Evolutionary conservation across 92 coral and sea anemone genomes (phyloP), one percentile per base, ranked within the genome.

Genomic region (Parazoanthus darwini): DNA sequence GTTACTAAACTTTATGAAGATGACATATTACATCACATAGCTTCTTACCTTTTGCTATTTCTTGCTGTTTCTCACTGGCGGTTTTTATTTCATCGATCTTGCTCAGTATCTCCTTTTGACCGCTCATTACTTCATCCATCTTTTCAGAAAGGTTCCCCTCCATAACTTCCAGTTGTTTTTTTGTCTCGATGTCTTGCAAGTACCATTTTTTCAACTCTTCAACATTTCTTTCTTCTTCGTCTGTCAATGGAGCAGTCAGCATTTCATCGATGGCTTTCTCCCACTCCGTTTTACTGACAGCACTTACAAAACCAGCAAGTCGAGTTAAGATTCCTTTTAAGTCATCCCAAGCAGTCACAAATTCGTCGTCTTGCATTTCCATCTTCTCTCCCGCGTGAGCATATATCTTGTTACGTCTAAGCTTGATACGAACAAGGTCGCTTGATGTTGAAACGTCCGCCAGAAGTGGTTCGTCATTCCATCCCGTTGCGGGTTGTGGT

Each of bases 401-500:
- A 39, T 75, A 75, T 3, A 83, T 68, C 63, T 11, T 20, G 78
- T 83, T 83, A 36, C 87, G 87, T 51, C 56, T 74, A n/a, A 11
- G 74, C 78, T 36, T 83, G 77, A 83, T 83, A 4, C 87, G 87
- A 43, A 83, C 87, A 70, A 83, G 25, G 74, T 83, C 87, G 42
- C 14, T 68, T 70, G 78, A 68, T 26, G 48, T 3, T 13, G 87
- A 43, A 70, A 43, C 15, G 35, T 83, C 87, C 25, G 87, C 26
- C 25, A 29, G 66, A 9, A 67, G 65, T 1, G 86, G 86, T 29
- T 82, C 86, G 23, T n/a, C 59, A 9, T 8, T 39, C 86, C 86
- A 82, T 67, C 87, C 87, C 35, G 78, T 84, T 71, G 79, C 79
- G 0, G 87, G 87, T 22, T 0, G 5, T 46, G 87, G 78, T 8